A percentile compares a stretch with the other conserved stretches of the same genome.
These are phyloP conservation scores for Ridgeia piscesae DNA, from an alignment of 1,140 invertebrate genomes.

Conservation along the genomic window DNA sequence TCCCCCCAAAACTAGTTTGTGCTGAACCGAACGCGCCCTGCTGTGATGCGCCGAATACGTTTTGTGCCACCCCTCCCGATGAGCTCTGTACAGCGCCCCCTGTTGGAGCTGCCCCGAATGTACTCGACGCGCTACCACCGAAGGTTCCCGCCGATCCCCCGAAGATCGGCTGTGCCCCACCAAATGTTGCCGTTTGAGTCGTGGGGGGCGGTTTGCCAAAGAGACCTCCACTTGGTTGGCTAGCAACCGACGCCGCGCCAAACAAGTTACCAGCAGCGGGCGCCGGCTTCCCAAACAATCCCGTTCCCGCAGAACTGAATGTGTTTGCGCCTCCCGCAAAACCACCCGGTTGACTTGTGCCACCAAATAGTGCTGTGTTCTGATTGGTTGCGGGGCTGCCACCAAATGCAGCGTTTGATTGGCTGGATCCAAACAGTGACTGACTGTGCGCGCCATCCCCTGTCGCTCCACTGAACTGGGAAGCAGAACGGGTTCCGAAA, in stretches of 20 bases:
- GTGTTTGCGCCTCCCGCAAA: not conserved
- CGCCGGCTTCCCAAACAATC: not conserved
- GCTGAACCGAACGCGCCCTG: not conserved
- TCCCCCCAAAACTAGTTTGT: not conserved
- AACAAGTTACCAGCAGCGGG: not conserved
- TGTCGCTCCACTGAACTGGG: not conserved
- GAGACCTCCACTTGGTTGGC: constrained; percentile 5
- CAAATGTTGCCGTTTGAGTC: not conserved
- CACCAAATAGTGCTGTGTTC: not conserved
- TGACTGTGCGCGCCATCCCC: not conserved
- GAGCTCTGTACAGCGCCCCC: not conserved
- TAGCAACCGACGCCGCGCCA: not conserved
- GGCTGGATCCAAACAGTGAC: constrained; percentile 23
- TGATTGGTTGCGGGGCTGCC: not conserved
- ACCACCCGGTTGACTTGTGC: constrained; percentile 14
- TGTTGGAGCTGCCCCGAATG: constrained; percentile 11
- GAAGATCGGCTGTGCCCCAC: constrained; percentile 2
- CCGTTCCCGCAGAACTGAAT: not conserved
- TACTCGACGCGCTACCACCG: constrained; percentile 8
- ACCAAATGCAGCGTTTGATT: constrained; percentile 16
- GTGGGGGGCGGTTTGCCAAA: constrained; percentile 11
- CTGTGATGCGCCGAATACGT: not conserved
- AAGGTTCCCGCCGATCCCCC: constrained; percentile 10
- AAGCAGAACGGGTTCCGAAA: not conserved
- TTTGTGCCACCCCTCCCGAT: not conserved